Base-by-base conservation (phyloP, 1,140 invertebrate genomes). In the Scylla paramamosain region DNA sequence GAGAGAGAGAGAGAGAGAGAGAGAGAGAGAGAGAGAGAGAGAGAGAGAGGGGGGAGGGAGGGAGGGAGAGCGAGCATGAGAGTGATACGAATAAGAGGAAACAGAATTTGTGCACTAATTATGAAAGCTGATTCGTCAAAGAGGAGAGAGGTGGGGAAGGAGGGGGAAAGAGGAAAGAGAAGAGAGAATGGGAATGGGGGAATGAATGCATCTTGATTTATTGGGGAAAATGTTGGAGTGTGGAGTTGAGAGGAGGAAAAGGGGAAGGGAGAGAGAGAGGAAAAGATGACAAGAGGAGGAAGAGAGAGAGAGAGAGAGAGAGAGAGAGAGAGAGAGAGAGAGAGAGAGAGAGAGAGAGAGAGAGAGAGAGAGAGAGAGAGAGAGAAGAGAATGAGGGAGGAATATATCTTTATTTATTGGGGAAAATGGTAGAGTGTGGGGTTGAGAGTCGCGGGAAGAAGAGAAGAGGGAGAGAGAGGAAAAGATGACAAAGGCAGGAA, bases 11-110 rank as follows among this genome's bases (percentile, higher is more conserved):
- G 32, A 39, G 32, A 39, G 32, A 39, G 32, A n/a, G 83, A 86
- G 83, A n/a, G 83, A 86, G 83, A 4, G 83, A 7, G 83, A 86
- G 83, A 86, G 83, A 32, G 31, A 32, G 31, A 32, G 31, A 32
- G 31, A 32, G 31, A 32, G 31, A 32, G 31, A 32, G 31, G 83
- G 20, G 83, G 20, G 83, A 84, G 83, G 20, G 83, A 84, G 83
- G 20, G 83, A 84, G 83, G 20, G 83, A 84, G 83, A 84, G 83
- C 4, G 83, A 84, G 83, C 4, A 20, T 7, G 83, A 84, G 83
- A 86, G 83, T 14, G 83, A 91, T 16, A 91, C 28, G 16, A 91
- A 25, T 59, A 32, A 91, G 28, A 91, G 48, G 31, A 28, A 59
- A 28, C 7, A 28, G n/a, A 25, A 77, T n/a, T 77, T 7, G n/a